Conservation (phyloP, 2,113 vertebrate species). For the Hippocampus mohnikei region DNA sequence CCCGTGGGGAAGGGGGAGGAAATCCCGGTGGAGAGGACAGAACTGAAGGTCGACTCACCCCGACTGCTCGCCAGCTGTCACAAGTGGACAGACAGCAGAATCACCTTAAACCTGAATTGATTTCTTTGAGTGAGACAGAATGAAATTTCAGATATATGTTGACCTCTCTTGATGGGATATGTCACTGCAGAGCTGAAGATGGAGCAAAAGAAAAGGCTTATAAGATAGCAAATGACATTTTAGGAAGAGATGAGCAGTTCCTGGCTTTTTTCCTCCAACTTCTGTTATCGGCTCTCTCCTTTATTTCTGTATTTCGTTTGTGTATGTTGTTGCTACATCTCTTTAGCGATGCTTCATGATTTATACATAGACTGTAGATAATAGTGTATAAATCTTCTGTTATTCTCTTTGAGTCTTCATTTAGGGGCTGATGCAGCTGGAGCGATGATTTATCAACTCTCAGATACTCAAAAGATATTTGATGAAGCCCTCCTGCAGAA, state of each 20-base stretch:
- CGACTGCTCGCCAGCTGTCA: slow-evolving; percentile 51
- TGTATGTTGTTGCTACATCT: background rate
- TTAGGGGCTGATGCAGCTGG: slow-evolving; percentile 29
- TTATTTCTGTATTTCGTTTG: background rate
- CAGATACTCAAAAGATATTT: slow-evolving; percentile 59
- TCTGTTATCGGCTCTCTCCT: slow-evolving; percentile 1
- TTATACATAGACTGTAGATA: slow-evolving; percentile 1
- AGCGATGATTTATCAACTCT: slow-evolving; percentile 68
- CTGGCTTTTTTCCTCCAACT: slow-evolving; percentile 17
- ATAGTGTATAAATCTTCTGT: slow-evolving; percentile 11
- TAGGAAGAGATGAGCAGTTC: slow-evolving; percentile 31
- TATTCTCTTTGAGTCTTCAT: slow-evolving; percentile 12
- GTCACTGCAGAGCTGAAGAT: slow-evolving; percentile 42
- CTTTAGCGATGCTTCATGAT: slow-evolving; percentile 5
- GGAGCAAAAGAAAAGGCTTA: slow-evolving; percentile 37
- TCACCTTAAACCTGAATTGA: slow-evolving; percentile 69
- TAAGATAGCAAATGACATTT: slow-evolving; percentile 55
- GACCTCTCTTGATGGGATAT: slow-evolving; percentile 64
- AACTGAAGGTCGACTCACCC: slow-evolving; percentile 61
- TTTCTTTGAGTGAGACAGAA: slow-evolving; percentile 58
- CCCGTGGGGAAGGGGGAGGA: slow-evolving; percentile 36
- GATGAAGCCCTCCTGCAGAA: slow-evolving; percentile 55
- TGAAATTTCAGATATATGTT: slow-evolving; percentile 63
- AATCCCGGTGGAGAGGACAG: slow-evolving; percentile 40
- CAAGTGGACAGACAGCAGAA: slow-evolving; percentile 54